Percentiles rank a stretch among this genome's conserved stretches.
phyloP scores from a whole-genome alignment of 92 coral and sea anemone species.

The Bergia sp. region DNA sequence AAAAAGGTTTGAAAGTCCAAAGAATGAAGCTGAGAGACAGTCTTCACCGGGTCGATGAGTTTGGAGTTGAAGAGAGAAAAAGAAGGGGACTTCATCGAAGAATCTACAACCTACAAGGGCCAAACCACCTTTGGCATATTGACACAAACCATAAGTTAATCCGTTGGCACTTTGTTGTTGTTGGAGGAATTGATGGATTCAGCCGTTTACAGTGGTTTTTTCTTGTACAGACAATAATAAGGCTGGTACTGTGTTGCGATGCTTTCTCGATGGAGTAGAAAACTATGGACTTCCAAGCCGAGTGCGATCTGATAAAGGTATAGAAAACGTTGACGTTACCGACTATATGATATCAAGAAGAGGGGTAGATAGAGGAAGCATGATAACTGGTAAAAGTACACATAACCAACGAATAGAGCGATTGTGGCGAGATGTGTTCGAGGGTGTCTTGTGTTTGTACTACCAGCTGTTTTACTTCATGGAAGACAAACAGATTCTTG shows the following conservation, averaged over 20 bases:
- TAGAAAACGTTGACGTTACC: constrained; percentile 73
- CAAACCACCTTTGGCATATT: constrained; percentile 49
- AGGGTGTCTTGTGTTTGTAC: constrained; percentile 69
- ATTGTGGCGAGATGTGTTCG: constrained; percentile 76
- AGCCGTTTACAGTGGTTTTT: constrained; percentile 68
- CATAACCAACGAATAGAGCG: constrained; percentile 75
- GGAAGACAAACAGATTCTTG: constrained; percentile 75
- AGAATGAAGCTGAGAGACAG: no score
- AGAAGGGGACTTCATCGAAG: no score
- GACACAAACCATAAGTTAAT: no score
- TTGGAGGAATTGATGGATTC: constrained; percentile 77
- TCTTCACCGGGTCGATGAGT: constrained; percentile 38
- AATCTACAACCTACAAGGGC: no score
- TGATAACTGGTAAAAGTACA: constrained; percentile 72
- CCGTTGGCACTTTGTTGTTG: constrained; percentile 63
- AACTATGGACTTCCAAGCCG: constrained; percentile 80
- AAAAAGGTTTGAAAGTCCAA: no score
- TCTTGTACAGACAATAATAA: constrained; percentile 63
- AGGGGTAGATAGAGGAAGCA: constrained; percentile 73
- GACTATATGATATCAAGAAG: constrained; percentile 77
- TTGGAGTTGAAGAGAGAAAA: constrained; percentile 19
- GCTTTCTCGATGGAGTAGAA: constrained; percentile 58
- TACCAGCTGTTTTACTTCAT: constrained; percentile 74
- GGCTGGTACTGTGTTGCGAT: constrained; percentile 62
- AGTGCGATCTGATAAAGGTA: constrained; percentile 76